Percentiles rank a stretch among this genome's conserved stretches.
Evolutionary conservation across 2,888 invertebrate species (phyloP).

Genomic region (Apeira syringaria): DNA sequence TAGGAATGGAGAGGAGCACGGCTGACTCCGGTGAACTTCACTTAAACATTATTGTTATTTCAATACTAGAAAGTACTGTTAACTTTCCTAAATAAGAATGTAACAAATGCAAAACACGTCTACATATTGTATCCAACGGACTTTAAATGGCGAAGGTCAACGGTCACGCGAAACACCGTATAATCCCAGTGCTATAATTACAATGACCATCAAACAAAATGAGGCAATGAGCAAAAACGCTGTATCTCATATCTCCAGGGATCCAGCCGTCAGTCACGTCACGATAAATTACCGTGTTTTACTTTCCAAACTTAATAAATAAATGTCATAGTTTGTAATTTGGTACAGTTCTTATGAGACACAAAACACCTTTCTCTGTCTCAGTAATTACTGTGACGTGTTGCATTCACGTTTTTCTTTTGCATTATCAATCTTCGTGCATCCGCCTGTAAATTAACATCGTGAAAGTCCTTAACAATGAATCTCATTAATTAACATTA

Average conservation of each 20-base stretch:
- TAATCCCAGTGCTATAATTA: constrained; percentile 25
- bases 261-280: constrained; percentile 59
- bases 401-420: constrained; percentile 62
- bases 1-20: constrained; percentile 69
- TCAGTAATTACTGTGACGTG: constrained; percentile 61
- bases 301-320: constrained; percentile 68
- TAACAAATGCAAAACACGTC: constrained; percentile 13
- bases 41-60: constrained; percentile 53
- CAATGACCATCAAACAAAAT: constrained; percentile 24
- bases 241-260: constrained; percentile 40
- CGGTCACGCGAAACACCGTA: constrained; percentile 16
- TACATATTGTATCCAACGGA: constrained; percentile 11
- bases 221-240: constrained; percentile 39
- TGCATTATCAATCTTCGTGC: constrained; percentile 58
- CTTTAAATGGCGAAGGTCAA: constrained; percentile 24
- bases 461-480: constrained; percentile 63
- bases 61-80: constrained; percentile 37
- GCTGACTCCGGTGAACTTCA: constrained; percentile 61
- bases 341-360: constrained; percentile 62
- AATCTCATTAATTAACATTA: constrained; percentile 54
- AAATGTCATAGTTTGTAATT: constrained; percentile 72
- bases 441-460: constrained; percentile 55
- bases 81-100: constrained; percentile 11
- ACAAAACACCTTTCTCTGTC: constrained; percentile 66
- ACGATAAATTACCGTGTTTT: constrained; percentile 57